Base-by-base conservation (phyloP, 1,140 invertebrate genomes). In the Cotesia typhae region DNA sequence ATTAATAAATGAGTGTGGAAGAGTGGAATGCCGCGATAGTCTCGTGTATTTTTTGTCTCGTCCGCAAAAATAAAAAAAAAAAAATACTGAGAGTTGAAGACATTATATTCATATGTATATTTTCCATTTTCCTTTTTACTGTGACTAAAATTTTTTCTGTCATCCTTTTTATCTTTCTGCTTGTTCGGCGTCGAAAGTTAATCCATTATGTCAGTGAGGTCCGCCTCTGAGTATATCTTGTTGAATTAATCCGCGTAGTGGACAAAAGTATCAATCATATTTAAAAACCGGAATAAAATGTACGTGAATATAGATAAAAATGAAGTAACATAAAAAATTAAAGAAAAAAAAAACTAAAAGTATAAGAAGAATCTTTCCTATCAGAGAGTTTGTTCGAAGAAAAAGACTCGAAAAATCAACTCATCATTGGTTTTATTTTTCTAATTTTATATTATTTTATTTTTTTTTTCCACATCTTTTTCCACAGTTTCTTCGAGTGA, bases 21-120 rank as follows among this genome's bases (percentile, higher is more conserved):
- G 55, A 71, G 69, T 52, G 70, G 61, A 59, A 64, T n/a, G 52
- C 9, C 28, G 65, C 63, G 68, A 76, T 71, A 74, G 73, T 67
- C 57, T 53, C n/a, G 14, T 17, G 17, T 66, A 37, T 63, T 63
- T 55, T 65, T 59, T 59, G 14, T 28, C 57, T 9, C 17, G n/a
- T 59, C 4, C 60, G 57, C 52, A 17, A 38, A 61, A 14, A 14
- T 14, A 14, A 51, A 51, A 52, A 28, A 28, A 51, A 52, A 28
- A 28, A 28, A 28, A 28, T 2, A 28, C 36, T 38, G 28, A 28
- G 51, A 68, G 17, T 28, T 14, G 66, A 70, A 69, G 52, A 55
- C 55, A 65, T 14, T 14, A 63, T 17, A 70, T 4, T 51, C 2
- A 47, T 28, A 51, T 35, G 52, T n/a, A 41, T 41, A 41, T 5